phyloP scores from a whole-genome alignment of 2,797 vertebrate species.

The Enteromius paludinosus region DNA sequence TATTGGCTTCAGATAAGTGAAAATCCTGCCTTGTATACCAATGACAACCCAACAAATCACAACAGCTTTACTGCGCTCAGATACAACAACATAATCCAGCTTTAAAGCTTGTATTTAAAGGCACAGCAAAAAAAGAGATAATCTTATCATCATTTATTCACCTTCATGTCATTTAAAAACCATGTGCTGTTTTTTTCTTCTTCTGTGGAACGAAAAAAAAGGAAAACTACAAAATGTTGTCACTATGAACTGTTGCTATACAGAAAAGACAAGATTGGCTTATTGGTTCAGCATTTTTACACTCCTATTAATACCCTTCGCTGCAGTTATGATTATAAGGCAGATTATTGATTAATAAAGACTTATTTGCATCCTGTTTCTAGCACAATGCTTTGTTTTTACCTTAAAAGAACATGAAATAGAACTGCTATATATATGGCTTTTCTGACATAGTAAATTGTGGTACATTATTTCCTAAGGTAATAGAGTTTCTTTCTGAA shows the following conservation, averaged over 20 bases:
- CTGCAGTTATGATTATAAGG: background rate
- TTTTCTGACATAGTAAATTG: background rate
- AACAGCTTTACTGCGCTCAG: slow-evolving; percentile 5
- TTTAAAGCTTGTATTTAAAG: slow-evolving; percentile 5
- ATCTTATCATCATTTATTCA: background rate
- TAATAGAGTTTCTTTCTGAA: background rate
- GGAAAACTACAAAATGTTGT: background rate
- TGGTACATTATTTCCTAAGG: background rate
- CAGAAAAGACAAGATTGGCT: background rate
- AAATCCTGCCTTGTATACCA: slow-evolving; percentile 37
- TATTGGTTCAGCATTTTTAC: background rate
- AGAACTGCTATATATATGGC: background rate
- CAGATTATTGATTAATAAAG: background rate
- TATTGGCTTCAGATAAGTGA: slow-evolving; percentile 24
- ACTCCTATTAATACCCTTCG: no score
- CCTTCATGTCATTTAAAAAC: background rate
- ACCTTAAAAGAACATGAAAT: no score
- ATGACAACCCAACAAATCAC: slow-evolving; percentile 8
- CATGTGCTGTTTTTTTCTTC: background rate
- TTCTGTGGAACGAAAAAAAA: background rate
- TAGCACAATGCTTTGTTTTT: background rate
- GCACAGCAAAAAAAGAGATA: background rate
- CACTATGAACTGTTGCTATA: background rate
- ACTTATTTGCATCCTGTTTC: background rate
- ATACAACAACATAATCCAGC: background rate